A percentile compares a stretch with the other conserved stretches of the same genome.
phyloP scores from a whole-genome alignment of 2,113 vertebrate species.

The Megatriorchis doriae region DNA sequence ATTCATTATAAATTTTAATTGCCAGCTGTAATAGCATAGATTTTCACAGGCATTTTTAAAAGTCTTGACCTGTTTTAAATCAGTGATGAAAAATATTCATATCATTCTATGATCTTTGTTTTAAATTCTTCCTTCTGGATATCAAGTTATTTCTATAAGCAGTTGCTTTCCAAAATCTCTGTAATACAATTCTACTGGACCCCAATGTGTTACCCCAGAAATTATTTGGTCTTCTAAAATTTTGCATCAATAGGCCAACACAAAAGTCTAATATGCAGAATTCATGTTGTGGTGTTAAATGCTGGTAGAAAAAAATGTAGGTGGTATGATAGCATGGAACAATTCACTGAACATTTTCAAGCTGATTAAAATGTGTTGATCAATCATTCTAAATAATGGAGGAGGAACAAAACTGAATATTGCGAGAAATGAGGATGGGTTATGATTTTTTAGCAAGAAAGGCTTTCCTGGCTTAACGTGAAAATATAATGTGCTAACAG shows the following conservation, averaged over 20 bases:
- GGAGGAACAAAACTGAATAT: not conserved
- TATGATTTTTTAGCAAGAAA: conserved; percentile 51
- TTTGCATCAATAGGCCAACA: not conserved
- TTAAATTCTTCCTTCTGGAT: not conserved
- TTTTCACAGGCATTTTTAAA: not conserved
- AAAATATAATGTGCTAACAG: conserved; percentile 59
- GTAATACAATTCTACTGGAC: not conserved
- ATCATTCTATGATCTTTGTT: not conserved
- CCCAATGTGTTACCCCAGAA: not conserved
- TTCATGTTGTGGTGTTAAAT: not conserved
- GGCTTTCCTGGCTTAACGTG: conserved; percentile 43
- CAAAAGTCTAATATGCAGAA: not conserved
- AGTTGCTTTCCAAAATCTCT: not conserved
- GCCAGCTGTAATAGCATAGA: not conserved
- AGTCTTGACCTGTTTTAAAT: not conserved
- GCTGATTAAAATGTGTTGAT: conserved; percentile 15
- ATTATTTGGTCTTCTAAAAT: not conserved
- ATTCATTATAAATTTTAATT: not conserved
- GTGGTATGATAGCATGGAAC: not conserved
- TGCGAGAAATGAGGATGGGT: not conserved
- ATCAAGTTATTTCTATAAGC: not conserved
- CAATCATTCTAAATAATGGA: conserved; percentile 10
- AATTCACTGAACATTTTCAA: conserved; percentile 15
- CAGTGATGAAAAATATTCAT: not conserved
- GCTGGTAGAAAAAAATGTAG: not conserved